phyloP scores from a whole-genome alignment of 2,888 invertebrate genomes.

The Lumbricus terrestris region DNA sequence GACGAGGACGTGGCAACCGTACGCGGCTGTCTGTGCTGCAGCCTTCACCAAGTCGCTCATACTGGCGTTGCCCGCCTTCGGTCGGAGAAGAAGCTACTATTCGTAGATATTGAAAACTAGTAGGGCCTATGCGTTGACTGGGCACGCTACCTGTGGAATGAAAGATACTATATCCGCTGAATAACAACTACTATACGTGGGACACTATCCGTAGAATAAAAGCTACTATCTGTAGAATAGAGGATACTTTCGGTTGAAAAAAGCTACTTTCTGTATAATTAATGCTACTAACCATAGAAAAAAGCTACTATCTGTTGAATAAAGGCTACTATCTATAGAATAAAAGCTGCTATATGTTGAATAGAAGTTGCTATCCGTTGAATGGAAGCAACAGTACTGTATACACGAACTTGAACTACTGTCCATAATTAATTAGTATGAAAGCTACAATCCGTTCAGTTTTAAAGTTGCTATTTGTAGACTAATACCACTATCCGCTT shows the following conservation, averaged over 20 bases:
- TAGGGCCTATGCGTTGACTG: background rate
- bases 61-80: background rate
- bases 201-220: background rate
- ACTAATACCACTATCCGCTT: too few relatives aligned
- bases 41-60: constrained; percentile 82
- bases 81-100: constrained; percentile 9
- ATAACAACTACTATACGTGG: background rate
- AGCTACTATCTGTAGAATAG: background rate
- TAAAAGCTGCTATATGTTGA: background rate
- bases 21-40: constrained; percentile 86
- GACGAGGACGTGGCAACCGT: constrained; percentile 94
- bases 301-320: background rate
- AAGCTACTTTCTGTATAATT: background rate
- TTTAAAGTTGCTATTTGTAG: too few relatives aligned
- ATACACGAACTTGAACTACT: too few relatives aligned
- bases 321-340: background rate
- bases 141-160: background rate
- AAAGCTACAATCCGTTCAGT: too few relatives aligned
- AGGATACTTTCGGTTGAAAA: too few relatives aligned
- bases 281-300: too few relatives aligned
- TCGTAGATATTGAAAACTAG: background rate
- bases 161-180: background rate
- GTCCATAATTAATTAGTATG: too few relatives aligned
- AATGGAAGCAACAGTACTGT: too few relatives aligned
- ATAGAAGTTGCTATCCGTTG: background rate